A percentile compares a stretch with the other conserved stretches of the same genome.
Conservation (phyloP, 2,797 vertebrate genomes). For the Hyperoplus immaculatus region DNA sequence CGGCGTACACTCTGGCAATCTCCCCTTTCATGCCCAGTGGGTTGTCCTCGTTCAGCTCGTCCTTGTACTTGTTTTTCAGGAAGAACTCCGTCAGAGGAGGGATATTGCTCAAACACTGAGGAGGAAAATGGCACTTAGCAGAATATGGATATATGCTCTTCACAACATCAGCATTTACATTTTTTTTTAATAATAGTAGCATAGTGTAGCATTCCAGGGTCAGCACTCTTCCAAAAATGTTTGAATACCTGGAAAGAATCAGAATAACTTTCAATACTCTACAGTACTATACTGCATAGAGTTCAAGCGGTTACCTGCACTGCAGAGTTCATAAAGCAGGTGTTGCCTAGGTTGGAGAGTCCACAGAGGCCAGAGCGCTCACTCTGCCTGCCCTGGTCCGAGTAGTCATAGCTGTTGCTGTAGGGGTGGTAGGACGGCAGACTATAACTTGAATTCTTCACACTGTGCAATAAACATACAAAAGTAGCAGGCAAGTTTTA, state of each 20-base stretch:
- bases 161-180: not conserved
- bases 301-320: conserved; percentile 90
- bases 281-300: not conserved
- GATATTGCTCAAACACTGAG: conserved; percentile 98
- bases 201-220: too few relatives aligned
- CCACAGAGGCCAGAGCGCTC: conserved; percentile 97
- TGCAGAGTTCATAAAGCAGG: conserved; percentile 99
- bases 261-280: not conserved
- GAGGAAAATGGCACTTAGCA: conserved; percentile 23
- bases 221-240: not conserved
- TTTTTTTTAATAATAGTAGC: not conserved
- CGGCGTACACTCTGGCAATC: conserved; percentile 96
- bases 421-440: conserved; percentile 94
- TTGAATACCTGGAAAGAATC: not conserved
- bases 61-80: conserved; percentile 96
- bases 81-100: conserved; percentile 97
- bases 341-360: conserved; percentile 98
- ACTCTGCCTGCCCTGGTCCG: conserved; percentile 93
- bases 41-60: conserved; percentile 98
- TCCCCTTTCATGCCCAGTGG: conserved; percentile 98
- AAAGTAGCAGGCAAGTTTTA: conserved; percentile 33
- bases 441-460: conserved; percentile 98
- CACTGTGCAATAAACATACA: conserved; percentile 82
- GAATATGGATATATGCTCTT: not conserved
- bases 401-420: conserved; percentile 94